Evolutionary conservation across 2,113 vertebrate species (phyloP).

Genomic region (Hypocryptadius cinnamomeus): DNA sequence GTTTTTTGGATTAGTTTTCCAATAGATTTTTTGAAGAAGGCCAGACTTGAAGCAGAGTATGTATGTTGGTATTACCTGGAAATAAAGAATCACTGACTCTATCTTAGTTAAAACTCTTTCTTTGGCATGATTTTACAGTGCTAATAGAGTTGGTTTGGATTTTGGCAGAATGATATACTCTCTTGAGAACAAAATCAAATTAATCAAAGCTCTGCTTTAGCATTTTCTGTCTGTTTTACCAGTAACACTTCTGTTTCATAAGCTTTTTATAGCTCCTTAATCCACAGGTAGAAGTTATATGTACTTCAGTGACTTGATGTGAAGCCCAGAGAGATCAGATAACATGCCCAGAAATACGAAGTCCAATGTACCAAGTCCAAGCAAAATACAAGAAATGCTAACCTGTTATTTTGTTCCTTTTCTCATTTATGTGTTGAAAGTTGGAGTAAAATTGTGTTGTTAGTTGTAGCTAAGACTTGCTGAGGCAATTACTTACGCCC

Average conservation of each 20-base stretch:
- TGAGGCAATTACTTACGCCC: background rate
- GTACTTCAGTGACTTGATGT: background rate
- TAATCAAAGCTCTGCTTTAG: background rate
- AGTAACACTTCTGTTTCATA: background rate
- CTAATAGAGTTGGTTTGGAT: background rate
- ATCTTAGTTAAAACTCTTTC: background rate
- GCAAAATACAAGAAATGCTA: background rate
- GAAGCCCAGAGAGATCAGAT: background rate
- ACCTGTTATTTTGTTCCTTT: background rate
- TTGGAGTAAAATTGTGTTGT: background rate
- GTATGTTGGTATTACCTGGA: background rate
- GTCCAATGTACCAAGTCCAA: background rate
- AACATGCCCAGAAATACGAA: background rate
- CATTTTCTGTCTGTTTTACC: background rate
- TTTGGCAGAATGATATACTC: background rate
- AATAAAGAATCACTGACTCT: background rate
- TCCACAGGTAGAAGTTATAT: background rate
- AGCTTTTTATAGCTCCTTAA: background rate
- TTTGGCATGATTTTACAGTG: background rate
- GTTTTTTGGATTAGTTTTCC: background rate
- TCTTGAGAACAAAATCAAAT: background rate
- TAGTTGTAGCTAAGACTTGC: background rate
- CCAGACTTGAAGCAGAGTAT: background rate
- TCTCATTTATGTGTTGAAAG: background rate
- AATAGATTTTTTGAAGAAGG: background rate